Base-by-base conservation (phyloP, 1,140 invertebrate genomes). In the Acromyrmex charruanus region DNA sequence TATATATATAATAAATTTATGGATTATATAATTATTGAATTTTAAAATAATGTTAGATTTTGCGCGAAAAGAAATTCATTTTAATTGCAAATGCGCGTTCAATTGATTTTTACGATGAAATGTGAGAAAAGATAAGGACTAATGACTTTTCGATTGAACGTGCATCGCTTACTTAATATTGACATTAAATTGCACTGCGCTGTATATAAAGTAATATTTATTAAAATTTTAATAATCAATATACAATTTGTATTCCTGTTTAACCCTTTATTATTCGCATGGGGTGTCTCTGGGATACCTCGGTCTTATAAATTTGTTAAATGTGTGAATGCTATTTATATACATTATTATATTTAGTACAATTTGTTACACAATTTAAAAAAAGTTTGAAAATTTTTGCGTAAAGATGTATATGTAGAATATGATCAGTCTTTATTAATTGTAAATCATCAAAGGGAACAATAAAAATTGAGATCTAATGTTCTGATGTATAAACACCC, bases 91-190 rank as follows among this genome's bases (percentile, higher is more conserved):
- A 21, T 77, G 14, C 16, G 16, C 35, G 3, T 28, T 44, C 39
- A 10, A 28, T 21, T 14, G 59, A 28, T 16, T 10, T 61, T 77
- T 18, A 44, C 58, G 35, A 49, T 16, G 14, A 61, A 59, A 44
- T 3, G 58, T 12, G 16, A 63, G 28, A 39, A 12, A 25, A 16
- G 66, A 49, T 25, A 25, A 39, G 58, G 44, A n/a, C 10, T 44
- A 49, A 77, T 77, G 75, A 77, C 59, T 63, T 77, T 77, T 61
- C 58, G 58, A 77, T 77, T 2, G 74, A 18, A 61, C 58, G 35
- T 63, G 59, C 25, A 49, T 77, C 39, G 58, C 16, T 63, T 49
- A 77, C 25, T 63, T 44, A 63, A 77, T 44, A 3, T 77, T 35
- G 39, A 18, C 10, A 49, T 63, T 61, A 51, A 39, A 63, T 16